Evolutionary conservation across 2,113 vertebrate genomes (phyloP).

Genomic region (Clarias gariepinus): DNA sequence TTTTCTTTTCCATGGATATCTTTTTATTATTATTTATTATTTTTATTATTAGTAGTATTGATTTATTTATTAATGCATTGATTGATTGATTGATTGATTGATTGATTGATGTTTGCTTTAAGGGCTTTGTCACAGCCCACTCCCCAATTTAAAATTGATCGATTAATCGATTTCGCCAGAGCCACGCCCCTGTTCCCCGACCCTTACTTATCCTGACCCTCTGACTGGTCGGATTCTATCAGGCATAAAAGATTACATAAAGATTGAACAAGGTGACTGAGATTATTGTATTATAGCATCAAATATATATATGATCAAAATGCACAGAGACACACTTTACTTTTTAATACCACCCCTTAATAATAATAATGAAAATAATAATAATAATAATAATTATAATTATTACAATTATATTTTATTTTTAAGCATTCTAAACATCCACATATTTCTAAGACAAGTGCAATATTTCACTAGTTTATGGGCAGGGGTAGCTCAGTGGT

Average conservation of each 20-base stretch:
- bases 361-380: too few relatives aligned
- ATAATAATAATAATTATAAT: too few relatives aligned
- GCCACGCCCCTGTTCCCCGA: neutral
- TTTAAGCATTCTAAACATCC: too few relatives aligned
- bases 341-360: too few relatives aligned
- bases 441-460: too few relatives aligned
- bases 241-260: too few relatives aligned
- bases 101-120: neutral
- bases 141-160: too few relatives aligned
- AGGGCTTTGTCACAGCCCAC: neutral
- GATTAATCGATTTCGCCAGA: neutral
- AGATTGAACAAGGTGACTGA: neutral
- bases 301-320: neutral
- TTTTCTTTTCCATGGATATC: neutral
- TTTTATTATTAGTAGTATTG: neutral
- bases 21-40: neutral
- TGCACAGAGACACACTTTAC: neutral
- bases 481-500: too few relatives aligned
- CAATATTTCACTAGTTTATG: too few relatives aligned
- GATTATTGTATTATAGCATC: neutral
- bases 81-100: neutral
- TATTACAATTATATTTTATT: too few relatives aligned
- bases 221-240: conserved; percentile 9
- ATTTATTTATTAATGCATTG: neutral
- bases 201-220: neutral